phyloP scores from a whole-genome alignment of 2,888 invertebrate genomes.

The Conops quadrifasciatus region DNA sequence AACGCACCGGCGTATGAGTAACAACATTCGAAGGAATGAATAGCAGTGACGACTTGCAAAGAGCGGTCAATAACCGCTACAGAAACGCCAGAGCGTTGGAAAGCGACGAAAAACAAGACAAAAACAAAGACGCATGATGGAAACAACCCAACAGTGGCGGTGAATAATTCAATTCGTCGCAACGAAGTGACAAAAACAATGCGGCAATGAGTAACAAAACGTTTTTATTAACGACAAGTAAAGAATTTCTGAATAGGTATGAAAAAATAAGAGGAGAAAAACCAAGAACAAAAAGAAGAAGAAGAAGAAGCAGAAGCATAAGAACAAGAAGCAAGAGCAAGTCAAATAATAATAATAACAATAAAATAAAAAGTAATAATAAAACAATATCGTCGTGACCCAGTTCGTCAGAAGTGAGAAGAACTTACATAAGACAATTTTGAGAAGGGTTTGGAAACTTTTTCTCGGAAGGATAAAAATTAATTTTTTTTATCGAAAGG shows the following conservation, averaged over 20 bases:
- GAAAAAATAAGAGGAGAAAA: background rate
- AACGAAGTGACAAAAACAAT: too few species aligned
- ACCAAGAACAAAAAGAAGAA: background rate
- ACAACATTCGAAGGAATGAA: background rate
- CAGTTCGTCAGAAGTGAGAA: too few species aligned
- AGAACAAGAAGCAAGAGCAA: background rate
- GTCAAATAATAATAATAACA: too few species aligned
- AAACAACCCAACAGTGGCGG: background rate
- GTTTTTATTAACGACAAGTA: background rate
- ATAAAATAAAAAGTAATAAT: too few species aligned
- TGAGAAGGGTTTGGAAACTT: too few species aligned
- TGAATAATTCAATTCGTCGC: too few species aligned
- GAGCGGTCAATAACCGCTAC: conserved; percentile 16
- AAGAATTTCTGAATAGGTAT: background rate
- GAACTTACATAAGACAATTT: too few species aligned
- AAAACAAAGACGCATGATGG: background rate
- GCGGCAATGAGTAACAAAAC: too few species aligned
- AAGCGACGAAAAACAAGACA: background rate
- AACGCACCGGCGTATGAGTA: background rate
- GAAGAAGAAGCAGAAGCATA: background rate
- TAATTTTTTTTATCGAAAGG: too few species aligned
- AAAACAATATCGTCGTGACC: too few species aligned
- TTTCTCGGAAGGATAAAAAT: too few species aligned
- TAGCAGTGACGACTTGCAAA: background rate
- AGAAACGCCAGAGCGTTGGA: background rate